Evolutionary conservation across 2,888 invertebrate genomes (phyloP).

Genomic region (Sussaba pulchella): DNA sequence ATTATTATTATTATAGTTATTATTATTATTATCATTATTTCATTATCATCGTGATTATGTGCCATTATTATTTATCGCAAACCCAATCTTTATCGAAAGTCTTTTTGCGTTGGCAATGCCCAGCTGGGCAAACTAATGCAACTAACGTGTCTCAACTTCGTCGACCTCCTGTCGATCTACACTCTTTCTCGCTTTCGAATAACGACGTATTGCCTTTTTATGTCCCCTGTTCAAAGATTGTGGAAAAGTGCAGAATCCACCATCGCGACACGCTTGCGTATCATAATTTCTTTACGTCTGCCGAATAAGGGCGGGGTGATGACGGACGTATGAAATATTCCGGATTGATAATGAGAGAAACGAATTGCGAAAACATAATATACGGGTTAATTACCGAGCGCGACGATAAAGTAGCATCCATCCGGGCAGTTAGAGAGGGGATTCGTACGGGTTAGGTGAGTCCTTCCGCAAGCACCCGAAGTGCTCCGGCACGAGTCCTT

Average conservation of each 20-base stretch:
- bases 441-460: not conserved
- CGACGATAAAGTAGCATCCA: not conserved
- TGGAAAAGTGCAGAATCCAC: not conserved
- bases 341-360: no score
- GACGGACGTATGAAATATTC: no score
- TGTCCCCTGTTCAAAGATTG: not conserved
- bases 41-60: no score
- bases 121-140: constrained; percentile 18
- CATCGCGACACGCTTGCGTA: not conserved
- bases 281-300: not conserved
- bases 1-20: not conserved
- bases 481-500: not conserved
- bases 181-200: constrained; percentile 8
- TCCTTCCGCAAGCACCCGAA: constrained; percentile 11
- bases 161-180: constrained; percentile 3
- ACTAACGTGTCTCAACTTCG: not conserved
- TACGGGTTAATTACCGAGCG: not conserved
- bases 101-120: not conserved
- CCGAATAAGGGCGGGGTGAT: no score
- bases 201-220: not conserved
- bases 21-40: not conserved
- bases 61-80: no score
- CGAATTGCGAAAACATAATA: not conserved
- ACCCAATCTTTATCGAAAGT: not conserved
- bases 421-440: not conserved